Evolutionary conservation across 2,888 invertebrate species (phyloP).

Genomic region (Xanthia togata): DNA sequence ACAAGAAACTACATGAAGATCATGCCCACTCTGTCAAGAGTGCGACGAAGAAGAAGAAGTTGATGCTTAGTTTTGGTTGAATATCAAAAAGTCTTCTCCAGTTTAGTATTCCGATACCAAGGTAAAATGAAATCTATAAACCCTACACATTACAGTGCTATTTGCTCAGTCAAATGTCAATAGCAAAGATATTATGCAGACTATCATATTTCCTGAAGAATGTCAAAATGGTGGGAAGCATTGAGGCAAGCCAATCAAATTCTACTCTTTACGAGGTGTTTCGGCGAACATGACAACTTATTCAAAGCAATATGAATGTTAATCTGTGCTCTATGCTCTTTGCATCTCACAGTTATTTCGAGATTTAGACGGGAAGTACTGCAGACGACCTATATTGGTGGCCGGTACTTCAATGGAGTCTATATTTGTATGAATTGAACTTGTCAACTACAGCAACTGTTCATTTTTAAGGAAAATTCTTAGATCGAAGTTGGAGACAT

Average conservation of each 20-base stretch:
- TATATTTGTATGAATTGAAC: slow-evolving; percentile 62
- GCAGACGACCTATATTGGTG: slow-evolving; percentile 76
- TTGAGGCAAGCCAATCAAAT: slow-evolving; percentile 31
- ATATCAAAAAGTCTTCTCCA: background rate
- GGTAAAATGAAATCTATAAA: slow-evolving; percentile 1
- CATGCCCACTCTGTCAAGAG: no score
- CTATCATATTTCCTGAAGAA: slow-evolving; percentile 38
- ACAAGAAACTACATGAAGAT: no score
- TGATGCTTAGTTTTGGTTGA: background rate
- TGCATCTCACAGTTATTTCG: slow-evolving; percentile 71
- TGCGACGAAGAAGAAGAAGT: no score
- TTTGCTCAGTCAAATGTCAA: slow-evolving; percentile 3
- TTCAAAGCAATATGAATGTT: slow-evolving; percentile 40
- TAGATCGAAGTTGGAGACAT: background rate
- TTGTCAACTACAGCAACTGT: slow-evolving; percentile 41
- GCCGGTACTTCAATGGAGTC: slow-evolving; percentile 61
- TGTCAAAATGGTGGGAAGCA: slow-evolving; percentile 12
- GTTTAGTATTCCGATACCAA: background rate
- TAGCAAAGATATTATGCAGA: slow-evolving; percentile 1
- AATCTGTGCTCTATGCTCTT: slow-evolving; percentile 54
- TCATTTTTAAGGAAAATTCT: background rate
- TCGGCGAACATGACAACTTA: slow-evolving; percentile 35
- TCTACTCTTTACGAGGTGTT: slow-evolving; percentile 33
- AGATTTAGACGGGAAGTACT: slow-evolving; percentile 78
- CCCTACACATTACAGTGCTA: background rate